Evolutionary conservation across 2,888 invertebrate species (phyloP).

Genomic region (Phorcus lineatus): DNA sequence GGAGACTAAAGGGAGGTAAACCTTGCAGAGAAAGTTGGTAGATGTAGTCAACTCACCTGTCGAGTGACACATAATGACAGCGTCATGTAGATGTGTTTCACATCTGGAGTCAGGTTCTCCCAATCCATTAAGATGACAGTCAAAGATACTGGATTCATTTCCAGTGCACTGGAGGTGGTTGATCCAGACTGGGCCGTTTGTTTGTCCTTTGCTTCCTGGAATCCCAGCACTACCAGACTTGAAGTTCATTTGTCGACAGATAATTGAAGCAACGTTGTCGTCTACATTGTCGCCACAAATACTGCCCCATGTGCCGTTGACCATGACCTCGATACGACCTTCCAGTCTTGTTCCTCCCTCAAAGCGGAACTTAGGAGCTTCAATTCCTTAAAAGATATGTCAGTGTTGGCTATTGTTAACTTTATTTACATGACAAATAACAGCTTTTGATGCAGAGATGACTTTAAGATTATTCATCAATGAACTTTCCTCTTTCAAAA

Average conservation of each 20-base stretch:
- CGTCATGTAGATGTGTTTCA: slow-evolving; percentile 43
- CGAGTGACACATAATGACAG: slow-evolving; percentile 56
- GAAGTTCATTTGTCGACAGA: slow-evolving; percentile 60
- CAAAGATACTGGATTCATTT: slow-evolving; percentile 46
- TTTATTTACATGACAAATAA: too few species aligned
- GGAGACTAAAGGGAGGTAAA: too few species aligned
- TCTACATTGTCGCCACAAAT: slow-evolving; percentile 80
- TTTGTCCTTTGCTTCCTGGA: background rate
- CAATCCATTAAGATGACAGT: slow-evolving; percentile 53
- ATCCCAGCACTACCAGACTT: slow-evolving; percentile 46
- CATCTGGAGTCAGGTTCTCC: slow-evolving; percentile 42
- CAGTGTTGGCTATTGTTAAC: too few species aligned
- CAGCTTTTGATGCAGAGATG: too few species aligned
- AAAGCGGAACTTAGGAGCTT: background rate
- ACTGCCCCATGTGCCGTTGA: slow-evolving; percentile 86
- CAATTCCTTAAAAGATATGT: background rate
- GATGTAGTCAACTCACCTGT: slow-evolving; percentile 43
- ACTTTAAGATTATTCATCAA: too few species aligned
- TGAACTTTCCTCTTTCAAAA: too few species aligned
- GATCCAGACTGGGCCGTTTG: slow-evolving; percentile 62
- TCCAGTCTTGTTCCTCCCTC: slow-evolving; percentile 27
- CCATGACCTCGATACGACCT: slow-evolving; percentile 84
- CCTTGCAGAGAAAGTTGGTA: too few species aligned
- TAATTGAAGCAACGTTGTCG: slow-evolving; percentile 55
- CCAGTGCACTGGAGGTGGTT: slow-evolving; percentile 76